Evolutionary conservation across 2,888 invertebrate species (phyloP), one percentile per base, ranked within the genome.

Genomic region (Latrodectus hesperus): DNA sequence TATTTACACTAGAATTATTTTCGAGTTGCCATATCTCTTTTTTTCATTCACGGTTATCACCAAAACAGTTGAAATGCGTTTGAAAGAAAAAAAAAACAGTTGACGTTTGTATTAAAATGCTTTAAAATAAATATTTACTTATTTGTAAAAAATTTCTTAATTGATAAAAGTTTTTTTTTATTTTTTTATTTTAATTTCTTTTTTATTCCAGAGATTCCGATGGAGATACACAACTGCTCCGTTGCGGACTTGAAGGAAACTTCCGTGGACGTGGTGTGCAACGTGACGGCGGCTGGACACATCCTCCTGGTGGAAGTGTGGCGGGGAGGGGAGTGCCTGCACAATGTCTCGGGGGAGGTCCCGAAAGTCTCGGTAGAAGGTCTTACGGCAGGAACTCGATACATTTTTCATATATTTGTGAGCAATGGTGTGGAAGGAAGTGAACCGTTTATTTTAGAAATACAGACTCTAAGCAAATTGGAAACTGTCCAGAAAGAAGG

Each of bases 401-500:
- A 86, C 49, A 16, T 65, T 4, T 70, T 76, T 14, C n/a, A 64
- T 6, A 60, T 86, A 6, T 80, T 51, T 17, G 80, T 74, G 5
- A 71, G 52, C 52, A 86, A 86, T 16, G 85, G 75, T 14, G 80
- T 80, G 38, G 85, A 80, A 49, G 64, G 72, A 11, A 80, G 80
- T 38, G 49, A 55, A 55, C 80, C 80, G 0, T 11, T 64, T 2
- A 22, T 71, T 64, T n/a, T 83, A 2, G 81, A 81, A 53, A 51
- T 74, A 11, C 65, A n/a, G 6, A 81, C 81, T n/a, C 12, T 80
- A 14, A 10, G 17, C 22, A 71, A 17, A 22, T 51, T 65, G 4
- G 64, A n/a, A 12, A 65, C 64, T 5, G 51, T 52, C 52, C n/a
- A 52, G 5, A 9, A 17, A 26, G 22, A 53, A 74, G 26, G 53